Evolutionary conservation across 1,140 invertebrate species (phyloP), one percentile per base, ranked within the genome.

Genomic region (Bombus waltoni): DNA sequence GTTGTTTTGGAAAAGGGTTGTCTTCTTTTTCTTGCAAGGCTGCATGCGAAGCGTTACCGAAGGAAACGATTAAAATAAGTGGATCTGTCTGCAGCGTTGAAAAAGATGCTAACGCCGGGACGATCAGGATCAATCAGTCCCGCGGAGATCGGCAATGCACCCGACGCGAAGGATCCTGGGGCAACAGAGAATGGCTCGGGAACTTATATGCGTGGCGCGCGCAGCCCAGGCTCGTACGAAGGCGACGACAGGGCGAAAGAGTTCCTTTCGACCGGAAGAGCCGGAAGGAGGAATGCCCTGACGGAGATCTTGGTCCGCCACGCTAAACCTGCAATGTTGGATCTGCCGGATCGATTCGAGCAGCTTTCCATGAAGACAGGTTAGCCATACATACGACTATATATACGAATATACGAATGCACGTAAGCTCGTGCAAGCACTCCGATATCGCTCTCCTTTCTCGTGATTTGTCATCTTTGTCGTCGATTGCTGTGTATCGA

Each of bases 211-310:
- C 40, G 18, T 32, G n/a, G 42, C 9, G 8, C 44, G n/a, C 40
- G 73, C 32, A 92, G 93, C 35, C 93, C 94, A 8, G 88, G 91
- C 71, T 47, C 76, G 1, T 94, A 90, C 73, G 85, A 93, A 3
- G 93, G 93, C 80, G 92, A 93, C 25, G 95, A 95, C 72, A 92
- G 92, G 15, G 93, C 94, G 9, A 93, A 97, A 89, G 97, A 98
- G 89, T 98, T 98, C 92, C 95, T 98, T 40, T 97, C 97, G 72
- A 97, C 97, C 0, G 97, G 97, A 3, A 95, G 98, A 83, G 97
- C 97, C 3, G 97, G 98, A 11, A 95, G 98, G 70, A 94, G 98
- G 82, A 98, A 98, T 93, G 97, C 98, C 5, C 94, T 98, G 93
- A 96, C 97, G 5, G 97, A 98, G 90, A 97, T 98, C 80, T 94